Conservation (phyloP, 2,888 invertebrate species). For the Boloria euphrosyne region DNA sequence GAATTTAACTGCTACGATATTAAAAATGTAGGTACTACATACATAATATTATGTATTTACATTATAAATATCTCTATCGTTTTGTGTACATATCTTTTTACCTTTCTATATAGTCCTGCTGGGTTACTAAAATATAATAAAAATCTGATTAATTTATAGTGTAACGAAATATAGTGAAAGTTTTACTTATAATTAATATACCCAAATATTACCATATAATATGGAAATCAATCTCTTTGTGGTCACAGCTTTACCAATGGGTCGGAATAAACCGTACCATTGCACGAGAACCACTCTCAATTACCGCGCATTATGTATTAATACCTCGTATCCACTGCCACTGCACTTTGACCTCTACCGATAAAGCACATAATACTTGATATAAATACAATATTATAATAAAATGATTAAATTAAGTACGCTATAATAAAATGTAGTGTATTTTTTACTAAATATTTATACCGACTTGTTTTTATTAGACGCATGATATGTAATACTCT, state of each 20-base stretch:
- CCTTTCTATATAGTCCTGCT: no score
- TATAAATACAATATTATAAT: neutral
- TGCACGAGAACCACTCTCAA: constrained; percentile 52
- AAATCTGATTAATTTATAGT: no score
- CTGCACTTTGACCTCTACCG: constrained; percentile 24
- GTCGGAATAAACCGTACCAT: constrained; percentile 27
- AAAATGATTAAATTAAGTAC: constrained; percentile 1
- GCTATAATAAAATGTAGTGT: neutral
- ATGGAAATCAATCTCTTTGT: constrained; percentile 8
- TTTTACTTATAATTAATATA: neutral
- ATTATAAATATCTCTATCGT: no score
- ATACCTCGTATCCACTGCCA: constrained; percentile 45
- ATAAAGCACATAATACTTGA: constrained; percentile 6
- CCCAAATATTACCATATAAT: neutral
- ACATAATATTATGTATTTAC: no score
- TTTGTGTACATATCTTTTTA: no score
- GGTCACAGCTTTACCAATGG: constrained; percentile 25
- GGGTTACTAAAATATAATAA: no score
- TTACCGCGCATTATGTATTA: constrained; percentile 68
- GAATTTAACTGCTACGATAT: no score
- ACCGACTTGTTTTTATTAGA: constrained; percentile 20
- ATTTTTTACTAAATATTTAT: constrained; percentile 3
- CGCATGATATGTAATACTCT: constrained; percentile 22
- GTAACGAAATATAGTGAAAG: no score
- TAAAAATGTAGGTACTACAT: no score